A percentile compares a stretch with the other conserved stretches of the same genome.
Evolutionary conservation across 2,888 invertebrate species (phyloP).

Genomic region (Stenotaenia linearis): DNA sequence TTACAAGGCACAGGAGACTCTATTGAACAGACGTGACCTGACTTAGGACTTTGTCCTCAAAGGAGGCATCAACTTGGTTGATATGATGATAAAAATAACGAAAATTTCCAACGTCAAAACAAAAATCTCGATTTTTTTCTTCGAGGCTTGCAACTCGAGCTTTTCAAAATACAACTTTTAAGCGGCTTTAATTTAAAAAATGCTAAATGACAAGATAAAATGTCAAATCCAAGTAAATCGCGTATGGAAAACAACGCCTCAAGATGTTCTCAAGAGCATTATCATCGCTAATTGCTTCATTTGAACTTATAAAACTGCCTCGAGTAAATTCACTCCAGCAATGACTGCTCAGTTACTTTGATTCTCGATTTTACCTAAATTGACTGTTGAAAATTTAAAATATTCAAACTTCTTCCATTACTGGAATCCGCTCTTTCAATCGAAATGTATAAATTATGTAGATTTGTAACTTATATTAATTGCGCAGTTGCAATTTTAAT

Average conservation of each 20-base stretch:
- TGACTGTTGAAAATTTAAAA: background rate
- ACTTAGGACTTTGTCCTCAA: conserved; percentile 3
- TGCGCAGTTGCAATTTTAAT: background rate
- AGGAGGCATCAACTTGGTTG: background rate
- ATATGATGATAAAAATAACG: conserved; percentile 6
- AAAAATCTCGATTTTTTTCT: background rate
- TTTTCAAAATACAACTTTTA: background rate
- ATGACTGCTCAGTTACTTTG: background rate
- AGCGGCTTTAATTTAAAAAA: background rate
- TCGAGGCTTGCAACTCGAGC: background rate
- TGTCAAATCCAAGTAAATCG: background rate
- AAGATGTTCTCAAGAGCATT: background rate
- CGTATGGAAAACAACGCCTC: background rate
- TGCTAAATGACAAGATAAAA: background rate
- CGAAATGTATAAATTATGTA: conserved; percentile 1
- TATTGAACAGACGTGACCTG: conserved; percentile 19
- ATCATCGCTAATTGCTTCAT: background rate
- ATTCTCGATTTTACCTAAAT: background rate
- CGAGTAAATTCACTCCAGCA: background rate
- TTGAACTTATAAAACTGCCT: background rate
- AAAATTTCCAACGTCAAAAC: background rate
- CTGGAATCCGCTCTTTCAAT: background rate
- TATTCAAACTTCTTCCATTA: background rate
- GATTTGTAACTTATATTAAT: background rate
- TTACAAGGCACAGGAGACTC: conserved; percentile 6